phyloP scores from a whole-genome alignment of 2,888 invertebrate species.

The Eudemis profundana region DNA sequence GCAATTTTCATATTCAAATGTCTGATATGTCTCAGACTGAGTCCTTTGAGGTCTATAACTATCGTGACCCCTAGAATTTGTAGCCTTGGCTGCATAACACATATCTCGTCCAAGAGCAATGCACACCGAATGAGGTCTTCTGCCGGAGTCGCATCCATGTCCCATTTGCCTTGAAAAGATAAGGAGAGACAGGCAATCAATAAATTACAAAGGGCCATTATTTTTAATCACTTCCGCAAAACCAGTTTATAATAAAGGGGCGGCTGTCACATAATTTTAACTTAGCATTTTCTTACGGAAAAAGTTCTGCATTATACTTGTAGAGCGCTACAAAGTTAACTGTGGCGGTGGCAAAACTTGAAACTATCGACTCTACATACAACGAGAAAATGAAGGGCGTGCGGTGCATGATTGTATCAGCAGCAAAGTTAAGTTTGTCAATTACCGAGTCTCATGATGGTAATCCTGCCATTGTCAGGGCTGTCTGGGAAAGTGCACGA shows the following conservation, averaged over 20 bases:
- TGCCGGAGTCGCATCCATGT: slow-evolving; percentile 65
- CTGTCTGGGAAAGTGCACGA: slow-evolving; percentile 73
- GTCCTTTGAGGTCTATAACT: slow-evolving; percentile 74
- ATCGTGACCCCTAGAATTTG: slow-evolving; percentile 78
- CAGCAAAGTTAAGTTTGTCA: slow-evolving; percentile 15
- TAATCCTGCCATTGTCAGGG: slow-evolving; percentile 70
- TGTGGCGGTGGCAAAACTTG: slow-evolving; percentile 8
- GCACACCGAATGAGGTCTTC: slow-evolving; percentile 74
- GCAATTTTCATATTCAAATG: slow-evolving; percentile 63
- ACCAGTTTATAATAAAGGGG: slow-evolving; percentile 14
- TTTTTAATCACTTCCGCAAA: slow-evolving; percentile 20
- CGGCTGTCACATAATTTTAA: slow-evolving; percentile 5
- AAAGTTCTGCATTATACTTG: background rate
- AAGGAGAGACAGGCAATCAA: slow-evolving; percentile 30
- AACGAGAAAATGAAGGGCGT: background rate
- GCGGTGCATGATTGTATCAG: background rate
- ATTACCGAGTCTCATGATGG: slow-evolving; percentile 75
- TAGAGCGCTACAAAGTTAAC: slow-evolving; percentile 5
- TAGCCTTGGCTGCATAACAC: slow-evolving; percentile 74
- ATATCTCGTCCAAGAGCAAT: slow-evolving; percentile 75
- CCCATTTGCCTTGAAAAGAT: slow-evolving; percentile 73
- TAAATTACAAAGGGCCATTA: slow-evolving; percentile 33
- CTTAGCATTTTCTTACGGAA: slow-evolving; percentile 25
- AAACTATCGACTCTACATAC: background rate
- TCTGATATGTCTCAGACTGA: slow-evolving; percentile 67